Evolutionary conservation across 2,888 invertebrate genomes (phyloP).

Genomic region (Acanthopleura granulata): DNA sequence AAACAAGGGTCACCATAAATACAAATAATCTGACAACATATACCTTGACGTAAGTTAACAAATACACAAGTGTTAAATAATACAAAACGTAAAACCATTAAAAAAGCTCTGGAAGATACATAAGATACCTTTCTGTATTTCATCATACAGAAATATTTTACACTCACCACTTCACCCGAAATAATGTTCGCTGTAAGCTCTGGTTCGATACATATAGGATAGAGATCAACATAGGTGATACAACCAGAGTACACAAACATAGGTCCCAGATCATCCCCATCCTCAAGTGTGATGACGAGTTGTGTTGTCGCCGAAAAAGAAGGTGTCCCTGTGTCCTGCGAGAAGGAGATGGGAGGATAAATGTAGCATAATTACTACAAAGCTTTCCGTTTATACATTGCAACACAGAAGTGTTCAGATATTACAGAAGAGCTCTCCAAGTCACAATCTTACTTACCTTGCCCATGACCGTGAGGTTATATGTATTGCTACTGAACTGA

Average conservation of each 20-base stretch:
- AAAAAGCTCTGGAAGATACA: background rate
- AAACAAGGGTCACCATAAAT: too few species aligned
- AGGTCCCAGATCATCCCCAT: conserved; percentile 41
- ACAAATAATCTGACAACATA: too few species aligned
- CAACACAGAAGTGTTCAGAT: too few species aligned
- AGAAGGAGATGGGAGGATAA: too few species aligned
- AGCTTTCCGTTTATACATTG: too few species aligned
- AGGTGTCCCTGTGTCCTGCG: conserved; percentile 1
- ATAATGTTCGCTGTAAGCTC: conserved; percentile 31
- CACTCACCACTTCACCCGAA: conserved; percentile 29
- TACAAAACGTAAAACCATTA: too few species aligned
- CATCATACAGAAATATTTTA: background rate
- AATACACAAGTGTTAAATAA: too few species aligned
- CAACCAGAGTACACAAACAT: conserved; percentile 40
- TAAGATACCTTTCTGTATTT: background rate
- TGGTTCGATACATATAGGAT: conserved; percentile 33
- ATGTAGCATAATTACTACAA: too few species aligned
- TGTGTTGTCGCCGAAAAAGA: conserved; percentile 22
- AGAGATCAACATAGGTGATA: conserved; percentile 24
- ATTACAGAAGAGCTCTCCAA: too few species aligned
- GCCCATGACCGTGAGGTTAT: background rate
- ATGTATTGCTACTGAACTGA: background rate
- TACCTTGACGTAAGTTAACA: too few species aligned
- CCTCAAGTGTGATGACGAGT: conserved; percentile 35
- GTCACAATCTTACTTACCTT: background rate